Percentiles rank a stretch among this genome's conserved stretches.
Evolutionary conservation across 64 coral and sea anemone genomes (phyloP).

Genomic region (Platygyra sinensis): DNA sequence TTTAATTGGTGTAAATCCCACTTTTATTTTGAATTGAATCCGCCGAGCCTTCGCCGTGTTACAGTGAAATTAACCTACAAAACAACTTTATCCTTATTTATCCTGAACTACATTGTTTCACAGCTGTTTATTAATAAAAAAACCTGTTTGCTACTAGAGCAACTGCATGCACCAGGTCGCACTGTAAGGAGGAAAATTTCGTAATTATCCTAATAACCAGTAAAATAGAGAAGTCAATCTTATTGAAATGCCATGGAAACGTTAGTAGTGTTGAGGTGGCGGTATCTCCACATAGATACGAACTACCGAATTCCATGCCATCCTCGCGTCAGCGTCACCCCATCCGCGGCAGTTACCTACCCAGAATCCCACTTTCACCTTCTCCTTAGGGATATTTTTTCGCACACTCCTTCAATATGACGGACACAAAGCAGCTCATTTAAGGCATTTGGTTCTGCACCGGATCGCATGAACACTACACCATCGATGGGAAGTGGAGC

Average conservation of each 20-base stretch:
- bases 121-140: too few species aligned
- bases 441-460: not conserved
- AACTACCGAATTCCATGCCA: not conserved
- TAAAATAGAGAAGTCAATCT: not conserved
- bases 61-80: too few species aligned
- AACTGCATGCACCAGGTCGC: not conserved
- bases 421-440: not conserved
- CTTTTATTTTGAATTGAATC: too few species aligned
- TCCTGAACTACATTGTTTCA: too few species aligned
- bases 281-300: slow-evolving; percentile 6
- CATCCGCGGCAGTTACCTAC: not conserved
- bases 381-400: not conserved
- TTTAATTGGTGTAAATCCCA: too few species aligned
- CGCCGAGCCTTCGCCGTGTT: too few species aligned
- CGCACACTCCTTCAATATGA: slow-evolving; percentile 14
- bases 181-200: not conserved
- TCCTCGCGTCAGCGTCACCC: not conserved
- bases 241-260: not conserved
- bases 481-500: not conserved
- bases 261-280: slow-evolving; percentile 4
- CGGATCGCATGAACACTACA: not conserved
- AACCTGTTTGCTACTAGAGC: too few species aligned
- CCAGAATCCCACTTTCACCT: not conserved
- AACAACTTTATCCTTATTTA: too few species aligned
- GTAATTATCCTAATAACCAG: not conserved